Conservation (phyloP, 1,140 invertebrate genomes). For the Zophobas morio region DNA sequence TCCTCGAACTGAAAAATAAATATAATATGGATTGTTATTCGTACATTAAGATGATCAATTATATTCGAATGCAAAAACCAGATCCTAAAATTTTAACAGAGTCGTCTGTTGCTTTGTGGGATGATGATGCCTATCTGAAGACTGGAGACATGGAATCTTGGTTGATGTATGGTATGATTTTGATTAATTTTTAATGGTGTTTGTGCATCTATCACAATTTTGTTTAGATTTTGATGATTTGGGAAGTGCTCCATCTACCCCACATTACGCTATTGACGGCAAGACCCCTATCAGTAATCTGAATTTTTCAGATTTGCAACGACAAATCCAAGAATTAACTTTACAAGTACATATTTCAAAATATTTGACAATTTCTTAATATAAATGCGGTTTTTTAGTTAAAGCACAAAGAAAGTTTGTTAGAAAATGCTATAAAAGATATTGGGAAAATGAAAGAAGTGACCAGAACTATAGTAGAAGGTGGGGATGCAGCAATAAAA, state of each 20-base stretch:
- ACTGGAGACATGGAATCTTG: slow-evolving; percentile 86
- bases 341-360: slow-evolving; percentile 58
- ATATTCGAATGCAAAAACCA: slow-evolving; percentile 78
- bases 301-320: slow-evolving; percentile 64
- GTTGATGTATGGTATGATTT: slow-evolving; percentile 84
- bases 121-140: slow-evolving; percentile 85
- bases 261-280: slow-evolving; percentile 66
- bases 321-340: slow-evolving; percentile 64
- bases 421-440: slow-evolving; percentile 75
- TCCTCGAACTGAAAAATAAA: slow-evolving; percentile 77
- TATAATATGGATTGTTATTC: slow-evolving; percentile 87
- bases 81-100: slow-evolving; percentile 72
- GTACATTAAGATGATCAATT: slow-evolving; percentile 92
- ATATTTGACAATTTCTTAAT: slow-evolving; percentile 18
- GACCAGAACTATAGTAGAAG: slow-evolving; percentile 69
- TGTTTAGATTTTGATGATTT: slow-evolving; percentile 67
- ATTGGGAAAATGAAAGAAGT: slow-evolving; percentile 76
- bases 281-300: slow-evolving; percentile 65
- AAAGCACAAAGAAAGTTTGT: slow-evolving; percentile 70
- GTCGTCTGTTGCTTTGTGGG: slow-evolving; percentile 74
- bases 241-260: slow-evolving; percentile 66
- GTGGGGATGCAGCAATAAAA: slow-evolving; percentile 62
- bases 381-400: slow-evolving; percentile 68
- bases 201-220: neutral
- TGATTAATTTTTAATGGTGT: neutral